phyloP scores from a whole-genome alignment of 1,140 invertebrate genomes.

The Heliothis virescens region DNA sequence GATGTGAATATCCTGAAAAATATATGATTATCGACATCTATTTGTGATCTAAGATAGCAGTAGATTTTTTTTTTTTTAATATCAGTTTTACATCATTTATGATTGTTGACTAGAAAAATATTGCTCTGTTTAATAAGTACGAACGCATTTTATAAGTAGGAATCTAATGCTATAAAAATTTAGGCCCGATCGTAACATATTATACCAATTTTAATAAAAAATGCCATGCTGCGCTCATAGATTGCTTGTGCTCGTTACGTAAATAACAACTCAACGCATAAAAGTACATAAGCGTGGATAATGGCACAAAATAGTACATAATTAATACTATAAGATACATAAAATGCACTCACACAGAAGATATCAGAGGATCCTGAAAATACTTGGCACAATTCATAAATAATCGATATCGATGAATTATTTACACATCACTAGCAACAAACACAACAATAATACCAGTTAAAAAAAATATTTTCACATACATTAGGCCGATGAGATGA shows the following conservation, averaged over 20 bases:
- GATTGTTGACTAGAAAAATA: conserved; percentile 46
- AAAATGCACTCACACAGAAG: not conserved
- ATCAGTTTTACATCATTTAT: conserved; percentile 27
- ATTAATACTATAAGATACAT: not conserved
- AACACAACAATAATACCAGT: not conserved
- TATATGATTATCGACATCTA: not conserved
- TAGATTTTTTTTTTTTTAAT: conserved; percentile 17
- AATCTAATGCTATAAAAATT: not conserved
- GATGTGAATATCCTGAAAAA: not conserved
- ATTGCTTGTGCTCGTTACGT: not conserved
- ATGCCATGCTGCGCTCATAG: not conserved
- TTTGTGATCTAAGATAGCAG: not conserved
- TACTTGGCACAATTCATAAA: conserved; percentile 10
- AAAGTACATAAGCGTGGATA: not conserved
- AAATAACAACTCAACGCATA: not conserved
- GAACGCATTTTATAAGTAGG: not conserved
- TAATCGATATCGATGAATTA: conserved; percentile 17
- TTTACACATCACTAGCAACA: not conserved
- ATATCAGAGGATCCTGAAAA: not conserved
- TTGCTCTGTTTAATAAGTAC: conserved; percentile 43
- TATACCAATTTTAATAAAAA: not conserved
- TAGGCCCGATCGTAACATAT: conserved; percentile 1
- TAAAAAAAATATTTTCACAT: not conserved
- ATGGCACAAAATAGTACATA: not conserved
- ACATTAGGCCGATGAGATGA: conserved; percentile 11